These are phyloP conservation scores for Ostrea denselamellosa DNA, from an alignment of 1,140 invertebrate species.

Conservation along the genomic window DNA sequence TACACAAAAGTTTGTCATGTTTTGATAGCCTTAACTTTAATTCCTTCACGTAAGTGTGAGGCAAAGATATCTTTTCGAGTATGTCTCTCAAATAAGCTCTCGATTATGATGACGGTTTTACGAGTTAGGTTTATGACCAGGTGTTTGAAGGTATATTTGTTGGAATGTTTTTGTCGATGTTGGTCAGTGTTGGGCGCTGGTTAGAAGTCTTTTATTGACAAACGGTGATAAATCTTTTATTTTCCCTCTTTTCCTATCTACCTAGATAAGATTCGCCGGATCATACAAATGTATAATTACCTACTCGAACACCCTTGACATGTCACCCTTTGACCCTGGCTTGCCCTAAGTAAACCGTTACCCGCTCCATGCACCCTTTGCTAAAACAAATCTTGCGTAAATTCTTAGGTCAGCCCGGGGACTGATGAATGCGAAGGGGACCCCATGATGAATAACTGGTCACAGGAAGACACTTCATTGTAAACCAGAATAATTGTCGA, in stretches of 20 bases:
- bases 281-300: constrained; percentile 18
- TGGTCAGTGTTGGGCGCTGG: not conserved
- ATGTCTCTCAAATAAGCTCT: constrained; percentile 1
- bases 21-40: not conserved
- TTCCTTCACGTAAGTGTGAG: not conserved
- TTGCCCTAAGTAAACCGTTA: not conserved
- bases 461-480: constrained; percentile 20
- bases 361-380: constrained; percentile 1
- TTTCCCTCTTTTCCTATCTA: not conserved
- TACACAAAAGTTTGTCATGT: constrained; percentile 2
- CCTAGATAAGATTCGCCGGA: not conserved
- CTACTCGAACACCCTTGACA: constrained; percentile 26
- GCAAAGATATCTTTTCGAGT: constrained; percentile 4
- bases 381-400: constrained; percentile 35
- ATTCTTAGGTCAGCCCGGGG: not conserved
- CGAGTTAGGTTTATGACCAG: not conserved
- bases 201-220: constrained; percentile 25
- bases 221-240: constrained; percentile 1
- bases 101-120: constrained; percentile 2
- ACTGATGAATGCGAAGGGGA: not conserved
- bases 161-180: constrained; percentile 20
- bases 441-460: constrained; percentile 7
- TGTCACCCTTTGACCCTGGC: constrained; percentile 11
- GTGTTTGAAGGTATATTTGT: constrained; percentile 21
- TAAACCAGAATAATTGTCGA: not conserved